Base-by-base conservation (phyloP, 2,888 invertebrate genomes). In the Ellobium chinense region DNA sequence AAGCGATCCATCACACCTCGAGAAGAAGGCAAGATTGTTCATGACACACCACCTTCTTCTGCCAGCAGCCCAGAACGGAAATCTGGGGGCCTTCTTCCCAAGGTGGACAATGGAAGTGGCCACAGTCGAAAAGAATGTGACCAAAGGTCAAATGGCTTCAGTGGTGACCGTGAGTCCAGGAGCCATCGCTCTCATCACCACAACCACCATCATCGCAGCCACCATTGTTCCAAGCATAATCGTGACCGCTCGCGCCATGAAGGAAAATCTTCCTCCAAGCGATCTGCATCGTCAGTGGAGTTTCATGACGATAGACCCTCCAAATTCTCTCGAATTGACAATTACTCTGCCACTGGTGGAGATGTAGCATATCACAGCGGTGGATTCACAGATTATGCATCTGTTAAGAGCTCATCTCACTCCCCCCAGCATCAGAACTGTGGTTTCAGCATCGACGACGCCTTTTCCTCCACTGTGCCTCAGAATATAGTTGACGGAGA, bases 361-460 rank as follows among this genome's bases (percentile, higher is more conserved):
- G 36, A 73, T 14, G 60, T 27, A 21, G 29, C 34, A 2, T 34
- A 73, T 24, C 72, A 36, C 24, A 36, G 24, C 21, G 12, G 62
- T 2, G 46, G 63, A 1, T 62, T 31, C 62, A 58, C 69, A 31
- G 60, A 69, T 1, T 75, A 46, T 34, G 12, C 65, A 4, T 46
- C 75, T 3, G 65, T 36, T 58, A 65, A 76, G 21, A 54, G 46
- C 7, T 65, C 76, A n/a, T 36, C 76, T 24, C 56, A 46, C 2
- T 12, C 27, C 1, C 58, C 56, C 46, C 76, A 76, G 24, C 70
- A 60, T 12, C 79, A 79, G 60, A 58, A 72, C 56, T 65, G 73
- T 29, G 79, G 79, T 9, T 79, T 79, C 73, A 79, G 79, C 73
- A 79, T 79, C 31, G 65, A 63, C 9, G 79, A 79, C n/a, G 79